These are phyloP conservation scores for Mobula hypostoma DNA, from an alignment of 2,113 vertebrate genomes.

Conservation along the genomic window DNA sequence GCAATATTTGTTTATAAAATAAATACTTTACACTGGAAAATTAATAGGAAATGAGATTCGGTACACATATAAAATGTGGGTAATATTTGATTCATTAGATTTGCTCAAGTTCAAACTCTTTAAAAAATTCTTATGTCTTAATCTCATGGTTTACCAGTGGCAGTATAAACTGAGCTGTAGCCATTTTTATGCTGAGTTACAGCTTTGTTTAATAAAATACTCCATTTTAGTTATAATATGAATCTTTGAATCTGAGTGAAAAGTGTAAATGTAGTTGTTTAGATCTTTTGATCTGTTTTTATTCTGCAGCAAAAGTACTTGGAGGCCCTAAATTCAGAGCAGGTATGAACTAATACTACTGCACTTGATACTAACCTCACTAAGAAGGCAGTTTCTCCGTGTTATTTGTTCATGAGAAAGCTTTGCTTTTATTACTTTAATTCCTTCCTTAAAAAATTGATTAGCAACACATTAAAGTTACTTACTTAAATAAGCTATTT, in stretches of 20 bases:
- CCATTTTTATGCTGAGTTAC: no score
- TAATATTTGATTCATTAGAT: background rate
- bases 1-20: background rate
- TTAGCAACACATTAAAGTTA: background rate
- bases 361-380: slow-evolving; percentile 12
- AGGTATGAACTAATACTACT: slow-evolving; percentile 41
- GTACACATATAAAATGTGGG: background rate
- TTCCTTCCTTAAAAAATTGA: background rate
- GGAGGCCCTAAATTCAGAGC: slow-evolving; percentile 46
- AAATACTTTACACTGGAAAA: background rate
- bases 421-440: background rate
- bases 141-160: no score
- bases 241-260: background rate
- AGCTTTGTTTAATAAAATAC: background rate
- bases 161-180: background rate
- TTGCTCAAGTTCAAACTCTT: background rate
- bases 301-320: slow-evolving; percentile 44
- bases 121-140: background rate
- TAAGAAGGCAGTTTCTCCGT: background rate
- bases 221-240: background rate
- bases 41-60: background rate
- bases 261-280: slow-evolving; percentile 6
- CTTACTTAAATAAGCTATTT: background rate
- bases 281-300: slow-evolving; percentile 38
- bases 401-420: background rate